phyloP scores from a whole-genome alignment of 2,797 vertebrate genomes.

The Acrossocheilus wenchowensis region DNA sequence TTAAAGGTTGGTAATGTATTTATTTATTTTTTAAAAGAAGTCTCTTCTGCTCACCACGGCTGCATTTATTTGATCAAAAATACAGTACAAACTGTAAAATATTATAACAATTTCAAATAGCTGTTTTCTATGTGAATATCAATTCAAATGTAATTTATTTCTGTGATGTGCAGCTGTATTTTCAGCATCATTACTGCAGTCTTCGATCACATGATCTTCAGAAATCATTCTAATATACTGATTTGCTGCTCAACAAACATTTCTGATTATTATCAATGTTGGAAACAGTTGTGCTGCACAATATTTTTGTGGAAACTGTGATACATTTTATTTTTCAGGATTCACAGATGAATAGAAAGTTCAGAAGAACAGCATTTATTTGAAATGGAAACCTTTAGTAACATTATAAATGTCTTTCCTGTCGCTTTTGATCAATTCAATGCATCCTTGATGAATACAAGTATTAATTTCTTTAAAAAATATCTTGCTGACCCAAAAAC shows the following conservation, averaged over 20 bases:
- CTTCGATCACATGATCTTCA: background rate
- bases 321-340: background rate
- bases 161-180: background rate
- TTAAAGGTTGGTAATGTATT: background rate
- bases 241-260: background rate
- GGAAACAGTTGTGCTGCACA: background rate
- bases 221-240: background rate
- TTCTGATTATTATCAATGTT: background rate
- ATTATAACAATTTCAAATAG: background rate
- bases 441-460: background rate
- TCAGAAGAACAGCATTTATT: background rate
- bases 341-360: background rate
- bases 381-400: background rate
- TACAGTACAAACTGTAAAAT: background rate
- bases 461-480: background rate
- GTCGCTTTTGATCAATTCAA: background rate
- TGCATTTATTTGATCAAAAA: background rate
- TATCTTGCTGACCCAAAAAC: background rate
- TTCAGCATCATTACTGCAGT: background rate
- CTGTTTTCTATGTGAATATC: background rate
- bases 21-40: background rate
- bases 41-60: background rate
- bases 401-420: background rate
- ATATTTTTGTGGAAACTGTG: background rate
- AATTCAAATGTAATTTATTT: background rate